Percentiles rank a stretch among this genome's conserved stretches.
phyloP scores from a whole-genome alignment of 2,888 invertebrate genomes.

The Arctia plantaginis region DNA sequence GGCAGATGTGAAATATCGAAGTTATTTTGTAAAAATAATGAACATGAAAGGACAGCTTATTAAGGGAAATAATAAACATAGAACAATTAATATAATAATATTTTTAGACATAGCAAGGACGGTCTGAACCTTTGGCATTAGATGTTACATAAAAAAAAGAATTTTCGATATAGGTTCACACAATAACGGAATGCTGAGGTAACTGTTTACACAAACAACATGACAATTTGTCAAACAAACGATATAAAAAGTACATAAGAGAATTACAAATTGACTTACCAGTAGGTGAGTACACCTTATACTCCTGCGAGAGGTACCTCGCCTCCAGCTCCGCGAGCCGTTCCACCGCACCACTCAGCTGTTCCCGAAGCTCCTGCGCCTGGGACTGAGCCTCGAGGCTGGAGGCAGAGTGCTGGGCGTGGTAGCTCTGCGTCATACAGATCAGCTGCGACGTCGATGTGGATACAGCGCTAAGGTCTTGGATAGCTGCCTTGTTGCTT shows the following conservation, averaged over 20 bases:
- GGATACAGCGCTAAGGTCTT: constrained; percentile 34
- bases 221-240: no score
- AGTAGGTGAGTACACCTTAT: constrained; percentile 73
- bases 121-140: no score
- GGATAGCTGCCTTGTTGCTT: constrained; percentile 36
- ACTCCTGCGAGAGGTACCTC: constrained; percentile 66
- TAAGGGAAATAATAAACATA: no score
- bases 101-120: no score
- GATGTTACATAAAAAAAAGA: no score
- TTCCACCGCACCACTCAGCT: constrained; percentile 39
- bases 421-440: neutral
- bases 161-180: no score
- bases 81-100: no score
- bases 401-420: neutral
- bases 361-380: constrained; percentile 17
- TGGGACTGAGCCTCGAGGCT: constrained; percentile 25
- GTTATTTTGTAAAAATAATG: no score
- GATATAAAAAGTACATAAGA: neutral
- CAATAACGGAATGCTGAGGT: no score
- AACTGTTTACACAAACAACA: no score
- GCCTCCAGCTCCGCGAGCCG: constrained; percentile 60
- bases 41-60: no score
- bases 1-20: no score
- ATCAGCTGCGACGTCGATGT: constrained; percentile 24
- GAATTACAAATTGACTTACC: constrained; percentile 58